These are phyloP conservation scores for Pseudochirops corinnae DNA, from an alignment of 2,797 vertebrate genomes.

Conservation along the genomic window DNA sequence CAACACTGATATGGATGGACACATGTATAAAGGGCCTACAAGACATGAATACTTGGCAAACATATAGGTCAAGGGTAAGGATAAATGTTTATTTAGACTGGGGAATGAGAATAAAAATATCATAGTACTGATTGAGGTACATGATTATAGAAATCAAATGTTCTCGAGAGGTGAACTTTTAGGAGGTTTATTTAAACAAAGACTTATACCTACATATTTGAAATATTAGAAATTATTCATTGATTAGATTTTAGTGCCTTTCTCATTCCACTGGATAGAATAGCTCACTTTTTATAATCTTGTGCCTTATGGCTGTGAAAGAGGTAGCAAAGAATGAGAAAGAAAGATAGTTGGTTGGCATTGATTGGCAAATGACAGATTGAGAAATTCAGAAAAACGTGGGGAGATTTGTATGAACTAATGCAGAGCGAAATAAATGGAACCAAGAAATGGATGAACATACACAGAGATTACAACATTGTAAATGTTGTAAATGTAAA, in stretches of 20 bases:
- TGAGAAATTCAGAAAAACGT: not conserved
- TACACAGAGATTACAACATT: not conserved
- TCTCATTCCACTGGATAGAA: not conserved
- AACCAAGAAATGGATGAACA: not conserved
- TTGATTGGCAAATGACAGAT: not conserved
- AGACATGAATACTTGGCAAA: not conserved
- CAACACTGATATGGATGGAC: not conserved
- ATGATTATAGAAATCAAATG: not conserved
- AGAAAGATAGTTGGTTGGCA: not conserved
- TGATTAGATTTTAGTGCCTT: not conserved
- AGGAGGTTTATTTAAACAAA: not conserved
- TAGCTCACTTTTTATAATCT: not conserved
- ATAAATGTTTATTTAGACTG: not conserved
- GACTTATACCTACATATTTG: not conserved
- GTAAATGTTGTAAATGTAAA: not conserved
- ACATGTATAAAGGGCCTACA: conserved; percentile 25
- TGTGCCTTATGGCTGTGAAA: not conserved
- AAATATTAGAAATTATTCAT: conserved; percentile 3
- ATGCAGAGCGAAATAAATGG: not conserved
- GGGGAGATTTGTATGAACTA: not conserved
- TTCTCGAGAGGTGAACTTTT: conserved; percentile 3
- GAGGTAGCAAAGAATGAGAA: not conserved
- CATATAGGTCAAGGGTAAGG: not conserved
- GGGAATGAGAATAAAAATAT: not conserved
- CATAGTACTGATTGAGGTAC: not conserved